phyloP scores from a whole-genome alignment of 2,888 invertebrate genomes.

The Acleris cristana region DNA sequence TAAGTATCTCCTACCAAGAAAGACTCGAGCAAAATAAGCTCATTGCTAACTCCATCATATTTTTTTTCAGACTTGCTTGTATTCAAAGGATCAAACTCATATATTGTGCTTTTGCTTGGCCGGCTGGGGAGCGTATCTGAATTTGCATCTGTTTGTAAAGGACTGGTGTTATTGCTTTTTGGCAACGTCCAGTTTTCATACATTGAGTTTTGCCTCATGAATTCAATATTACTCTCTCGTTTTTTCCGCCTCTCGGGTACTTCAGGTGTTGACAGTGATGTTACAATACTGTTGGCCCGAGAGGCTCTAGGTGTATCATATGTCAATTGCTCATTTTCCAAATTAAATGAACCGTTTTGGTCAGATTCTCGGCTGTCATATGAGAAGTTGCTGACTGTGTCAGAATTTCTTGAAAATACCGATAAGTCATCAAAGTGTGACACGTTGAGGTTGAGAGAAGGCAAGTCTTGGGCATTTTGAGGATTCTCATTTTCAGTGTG shows the following conservation, averaged over 20 bases:
- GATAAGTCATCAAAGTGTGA: slow-evolving; percentile 69
- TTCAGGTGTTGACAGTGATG: slow-evolving; percentile 61
- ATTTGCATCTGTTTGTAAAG: slow-evolving; percentile 31
- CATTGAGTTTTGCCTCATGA: slow-evolving; percentile 68
- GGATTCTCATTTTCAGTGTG: slow-evolving; percentile 49
- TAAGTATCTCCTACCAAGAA: slow-evolving; percentile 88
- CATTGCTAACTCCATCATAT: slow-evolving; percentile 82
- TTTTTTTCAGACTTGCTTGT: slow-evolving; percentile 50
- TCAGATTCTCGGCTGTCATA: slow-evolving; percentile 65
- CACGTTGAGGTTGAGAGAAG: slow-evolving; percentile 59
- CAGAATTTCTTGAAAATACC: slow-evolving; percentile 69
- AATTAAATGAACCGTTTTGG: slow-evolving; percentile 47
- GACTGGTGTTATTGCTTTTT: slow-evolving; percentile 43
- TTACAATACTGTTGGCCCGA: slow-evolving; percentile 63
- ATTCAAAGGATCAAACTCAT: slow-evolving; percentile 88
- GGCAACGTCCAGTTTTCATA: slow-evolving; percentile 75
- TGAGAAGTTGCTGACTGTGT: slow-evolving; percentile 67
- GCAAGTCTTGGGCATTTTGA: slow-evolving; percentile 49
- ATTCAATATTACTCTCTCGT: slow-evolving; percentile 53
- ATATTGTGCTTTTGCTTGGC: slow-evolving; percentile 85
- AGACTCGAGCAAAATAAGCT: slow-evolving; percentile 86
- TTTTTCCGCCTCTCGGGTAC: slow-evolving; percentile 65
- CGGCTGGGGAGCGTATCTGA: slow-evolving; percentile 43
- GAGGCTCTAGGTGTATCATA: slow-evolving; percentile 73
- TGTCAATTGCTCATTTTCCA: slow-evolving; percentile 57